Base-by-base conservation (phyloP, 30 jellyfish, hydroid and myxozoan species). In the Cassiopea xamachana region DNA sequence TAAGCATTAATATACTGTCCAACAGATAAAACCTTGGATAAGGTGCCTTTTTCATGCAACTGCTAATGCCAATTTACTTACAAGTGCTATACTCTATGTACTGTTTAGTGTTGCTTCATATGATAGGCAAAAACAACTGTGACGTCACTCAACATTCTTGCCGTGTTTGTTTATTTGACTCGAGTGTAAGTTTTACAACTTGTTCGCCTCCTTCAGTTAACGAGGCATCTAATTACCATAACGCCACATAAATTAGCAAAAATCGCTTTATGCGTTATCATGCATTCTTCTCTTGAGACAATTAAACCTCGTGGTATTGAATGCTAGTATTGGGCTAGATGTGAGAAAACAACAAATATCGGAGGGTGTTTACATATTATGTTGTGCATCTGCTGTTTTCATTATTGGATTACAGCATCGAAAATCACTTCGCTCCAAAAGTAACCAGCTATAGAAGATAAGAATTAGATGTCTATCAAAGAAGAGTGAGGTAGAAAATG, bases 201-300 rank as follows among this genome's bases (percentile, higher is more conserved):
- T 18, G 3, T 43, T 27, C 39, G 77, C 39, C 55, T 39, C 39
- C 15, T 71, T 19, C 15, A 71, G 80, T 14, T n/a, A 71, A 71
- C 18, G 80, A 71, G 51, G 55, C n/a, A 71, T 71, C 80, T 55
- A 71, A 71, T 71, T 71, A 71, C 39, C 10, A 71, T 43, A 71
- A 18, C 80, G 80, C 80, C 80, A 71, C 51, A 71, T 43, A 71
- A 71, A 43, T 19, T 71, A 71, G 80, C n/a, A 51, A 71, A 55
- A 55, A 71, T 71, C 55, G 18, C 80, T 51, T 43, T 71, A 71
- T 71, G 80, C 15, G 27, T 71, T 71, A 71, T 71, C 12, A 4
- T 19, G 58, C 27, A 71, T 71, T 71, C 80, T 18, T 43, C 16
- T 12, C 55, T 1, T 43, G 80, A 71, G 55, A 71, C 80, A 16